Base-by-base conservation (phyloP, 2,888 invertebrate species). In the Volucella bombylans region DNA sequence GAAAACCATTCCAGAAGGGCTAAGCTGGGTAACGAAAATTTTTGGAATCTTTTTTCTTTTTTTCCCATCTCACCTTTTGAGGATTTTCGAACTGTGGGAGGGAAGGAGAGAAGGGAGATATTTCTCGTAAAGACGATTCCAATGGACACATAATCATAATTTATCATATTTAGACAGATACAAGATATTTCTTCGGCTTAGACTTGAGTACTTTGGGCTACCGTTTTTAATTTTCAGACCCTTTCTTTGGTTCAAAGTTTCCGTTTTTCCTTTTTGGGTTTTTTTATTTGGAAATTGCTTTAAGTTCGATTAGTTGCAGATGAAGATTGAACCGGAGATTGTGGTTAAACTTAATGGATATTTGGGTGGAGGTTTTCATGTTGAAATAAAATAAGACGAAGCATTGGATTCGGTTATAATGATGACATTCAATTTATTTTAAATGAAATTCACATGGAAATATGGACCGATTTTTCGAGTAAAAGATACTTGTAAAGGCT, bases 131-230 rank as follows among this genome's bases (percentile, higher is more conserved):
- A 74, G 74, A 57, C 69, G 78, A 71, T 72, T 79, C 52, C 72
- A 72, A 55, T 52, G 71, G 71, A 65, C 71, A 64, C 72, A 79
- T 67, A 79, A 72, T 79, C 79, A 79, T 72, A 79, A 79, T 72
- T 72, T 79, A 79, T 72, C 72, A 78, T 78, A 79, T 79, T 79
- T 79, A 57, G 72, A 79, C 71, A 79, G 72, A 79, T 79, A 72
- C 79, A 71, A 71, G 78, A 78, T 55, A 64, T 83, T 80, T 71
- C 52, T 68, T 80, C 73, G 77, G 67, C 83, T 80, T 74, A 78
- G 41, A 55, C 39, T 69, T 79, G 67, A 50, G 73, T 64, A 64
- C 52, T 80, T 47, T 65, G 62, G 69, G 71, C 72, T 76, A 77
- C 67, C 57, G 76, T 67, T 71, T 43, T 50, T 52, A 31, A 31